Conservation (phyloP, 2,888 invertebrate species). For the Spicauda simplicius region DNA sequence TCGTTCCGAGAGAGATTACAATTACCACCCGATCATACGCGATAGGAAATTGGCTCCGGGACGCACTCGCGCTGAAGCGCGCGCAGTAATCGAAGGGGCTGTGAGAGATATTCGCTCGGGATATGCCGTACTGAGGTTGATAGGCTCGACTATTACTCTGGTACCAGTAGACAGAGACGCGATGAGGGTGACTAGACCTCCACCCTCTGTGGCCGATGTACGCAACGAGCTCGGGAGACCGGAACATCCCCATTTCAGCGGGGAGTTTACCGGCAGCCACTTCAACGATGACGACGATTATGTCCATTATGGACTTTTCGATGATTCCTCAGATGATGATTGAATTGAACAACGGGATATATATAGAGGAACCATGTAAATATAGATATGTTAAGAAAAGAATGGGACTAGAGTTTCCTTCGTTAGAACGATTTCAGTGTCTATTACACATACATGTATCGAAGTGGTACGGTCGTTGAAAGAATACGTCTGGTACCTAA, state of each 20-base stretch:
- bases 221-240: background rate
- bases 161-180: background rate
- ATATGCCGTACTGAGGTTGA: background rate
- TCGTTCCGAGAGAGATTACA: background rate
- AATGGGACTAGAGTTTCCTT: background rate
- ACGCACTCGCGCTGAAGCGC: background rate
- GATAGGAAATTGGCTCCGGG: background rate
- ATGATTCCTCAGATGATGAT: background rate
- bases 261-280: background rate
- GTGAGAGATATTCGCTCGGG: background rate
- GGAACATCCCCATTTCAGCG: background rate
- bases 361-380: background rate
- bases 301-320: background rate
- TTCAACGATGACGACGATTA: background rate
- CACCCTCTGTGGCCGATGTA: background rate
- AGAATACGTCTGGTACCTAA: constrained; percentile 18
- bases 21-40: background rate
- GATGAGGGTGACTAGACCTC: background rate
- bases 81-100: background rate
- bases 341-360: background rate
- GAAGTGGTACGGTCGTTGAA: constrained; percentile 9
- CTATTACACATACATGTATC: background rate
- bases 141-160: background rate
- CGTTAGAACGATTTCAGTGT: background rate
- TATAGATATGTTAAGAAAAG: background rate